Base-by-base conservation (phyloP, 2,113 vertebrate genomes). In the Pao palembangensis region DNA sequence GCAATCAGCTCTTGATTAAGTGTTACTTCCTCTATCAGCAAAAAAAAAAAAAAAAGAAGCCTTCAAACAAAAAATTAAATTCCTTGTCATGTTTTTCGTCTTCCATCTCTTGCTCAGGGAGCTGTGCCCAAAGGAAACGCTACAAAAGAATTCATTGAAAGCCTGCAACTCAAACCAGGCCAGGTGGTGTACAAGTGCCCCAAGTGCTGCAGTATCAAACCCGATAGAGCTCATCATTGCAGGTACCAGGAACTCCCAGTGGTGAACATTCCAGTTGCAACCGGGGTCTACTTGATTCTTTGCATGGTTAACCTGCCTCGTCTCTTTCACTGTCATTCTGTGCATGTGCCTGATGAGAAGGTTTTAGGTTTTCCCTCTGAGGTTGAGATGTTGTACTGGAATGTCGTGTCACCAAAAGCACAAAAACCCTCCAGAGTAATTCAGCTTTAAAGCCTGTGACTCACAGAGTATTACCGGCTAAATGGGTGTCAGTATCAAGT, bases 171-270 rank as follows among this genome's bases (percentile, higher is more conserved):
- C 55, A 98, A 98, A 82, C 96, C 97, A 0, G 97, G 97, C 21
- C 96, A 98, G 83, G 96, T 99, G 83, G 95, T 99, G 60, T 99
- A 98, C 88, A 99, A 99, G 83, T 99, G 97, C 79, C 96, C 97
- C 68, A 98, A 98, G 67, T 99, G 97, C 87, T 99, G 96, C 92
- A 98, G 97, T 90, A 99, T 99, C 85, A 99, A 99, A 81, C 97
- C 97, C 0, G 96, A 99, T 86, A 85, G 97, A 79, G 97, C 97
- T 38, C 97, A 99, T 85, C 97, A 98, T 90, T 98, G 96, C 96
- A 98, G 97, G 97, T 98, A 81, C 8, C 34, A 38, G 34, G 34
- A 12, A 12, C 8, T 12, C 8, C 34, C 34, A 12, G 8, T 38
- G 34, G 31, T 1, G 23, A 25, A 25, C 5, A 25, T 25, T 25